A percentile compares a stretch with the other conserved stretches of the same genome.
Evolutionary conservation across 1,140 invertebrate species (phyloP).

Genomic region (Ceratitis capitata): DNA sequence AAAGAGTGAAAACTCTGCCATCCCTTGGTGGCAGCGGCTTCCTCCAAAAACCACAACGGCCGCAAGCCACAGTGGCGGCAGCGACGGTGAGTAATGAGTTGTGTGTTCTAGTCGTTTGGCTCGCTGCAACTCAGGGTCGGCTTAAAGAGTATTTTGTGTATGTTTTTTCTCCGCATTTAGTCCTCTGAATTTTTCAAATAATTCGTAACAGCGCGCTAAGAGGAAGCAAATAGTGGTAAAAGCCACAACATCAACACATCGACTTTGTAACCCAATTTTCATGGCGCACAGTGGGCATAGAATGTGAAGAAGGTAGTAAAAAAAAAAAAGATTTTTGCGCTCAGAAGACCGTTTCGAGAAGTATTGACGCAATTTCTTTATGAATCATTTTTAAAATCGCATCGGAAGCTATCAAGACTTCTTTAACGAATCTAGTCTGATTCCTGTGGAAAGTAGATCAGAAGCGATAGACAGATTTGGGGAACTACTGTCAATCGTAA

Average conservation of each 20-base stretch:
- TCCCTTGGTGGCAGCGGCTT: neutral
- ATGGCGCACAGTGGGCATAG: neutral
- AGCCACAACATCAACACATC: neutral
- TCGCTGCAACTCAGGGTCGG: neutral
- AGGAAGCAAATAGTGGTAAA: neutral
- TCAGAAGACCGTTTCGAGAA: too few relatives aligned
- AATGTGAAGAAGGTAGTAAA: too few relatives aligned
- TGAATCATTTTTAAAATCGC: too few relatives aligned
- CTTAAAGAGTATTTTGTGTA: neutral
- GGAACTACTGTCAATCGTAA: too few relatives aligned
- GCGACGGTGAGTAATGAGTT: neutral
- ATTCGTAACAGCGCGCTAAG: neutral
- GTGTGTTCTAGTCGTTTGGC: neutral
- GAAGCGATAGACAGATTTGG: too few relatives aligned
- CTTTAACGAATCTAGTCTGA: too few relatives aligned
- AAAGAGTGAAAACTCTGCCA: neutral
- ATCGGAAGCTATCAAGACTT: too few relatives aligned
- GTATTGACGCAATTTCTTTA: too few relatives aligned
- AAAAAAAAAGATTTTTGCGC: too few relatives aligned
- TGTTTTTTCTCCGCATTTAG: neutral
- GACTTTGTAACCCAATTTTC: neutral
- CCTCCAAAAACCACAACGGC: constrained; percentile 4
- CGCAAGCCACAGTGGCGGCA: neutral
- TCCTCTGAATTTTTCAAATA: constrained; percentile 38
- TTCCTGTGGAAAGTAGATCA: too few relatives aligned